Base-by-base conservation (phyloP, 2,888 invertebrate genomes). In the Xylophagus ater region DNA sequence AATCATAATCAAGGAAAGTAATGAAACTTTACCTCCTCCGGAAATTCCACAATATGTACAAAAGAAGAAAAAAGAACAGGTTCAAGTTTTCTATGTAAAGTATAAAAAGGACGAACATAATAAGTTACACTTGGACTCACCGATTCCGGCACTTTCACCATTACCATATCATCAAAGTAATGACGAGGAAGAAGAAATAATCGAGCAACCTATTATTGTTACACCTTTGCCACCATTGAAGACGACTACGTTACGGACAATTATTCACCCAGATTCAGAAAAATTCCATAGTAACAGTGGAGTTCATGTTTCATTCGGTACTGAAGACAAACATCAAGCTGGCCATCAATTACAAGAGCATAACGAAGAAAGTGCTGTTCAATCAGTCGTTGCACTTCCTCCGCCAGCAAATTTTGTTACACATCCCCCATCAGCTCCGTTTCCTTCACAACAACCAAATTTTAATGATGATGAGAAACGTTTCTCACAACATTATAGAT, bases 41-140 rank as follows among this genome's bases (percentile, higher is more conserved):
- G 70, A 71, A 47, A n/a, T n/a, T n/a, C 53, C 59, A 1, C 34
- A 35, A 3, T 42, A 53, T 3, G 40, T 54, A 4, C 67, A 66
- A 13, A 71, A 70, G 46, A 71, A 73, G 47, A 74, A 74, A 49
- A 86, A 85, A 55, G 87, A 88, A 56, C 85, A 87, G 19, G 85
- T 88, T 25, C 88, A 89, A 53, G 89, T 89, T 1, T 89, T 86
- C 58, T 89, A 88, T 56, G 88, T 89, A 0, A 88, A 88, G 62
- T 89, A 89, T 57, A 85, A 86, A 57, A 87, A 88, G 59, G 85
- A 87, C 53, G 81, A 75, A 2, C 68, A 77, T 50, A 74, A 81
- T 10, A 78, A 81, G 48, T 72, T 87, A 9, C 74, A 86, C 36
- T 80, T 87, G 56, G 87, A 87, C 43, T 73, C 79, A 46, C 87